Evolutionary conservation across 1,140 invertebrate genomes (phyloP), one percentile per base, ranked within the genome.

Genomic region (Trachymyrmex cornetzi): DNA sequence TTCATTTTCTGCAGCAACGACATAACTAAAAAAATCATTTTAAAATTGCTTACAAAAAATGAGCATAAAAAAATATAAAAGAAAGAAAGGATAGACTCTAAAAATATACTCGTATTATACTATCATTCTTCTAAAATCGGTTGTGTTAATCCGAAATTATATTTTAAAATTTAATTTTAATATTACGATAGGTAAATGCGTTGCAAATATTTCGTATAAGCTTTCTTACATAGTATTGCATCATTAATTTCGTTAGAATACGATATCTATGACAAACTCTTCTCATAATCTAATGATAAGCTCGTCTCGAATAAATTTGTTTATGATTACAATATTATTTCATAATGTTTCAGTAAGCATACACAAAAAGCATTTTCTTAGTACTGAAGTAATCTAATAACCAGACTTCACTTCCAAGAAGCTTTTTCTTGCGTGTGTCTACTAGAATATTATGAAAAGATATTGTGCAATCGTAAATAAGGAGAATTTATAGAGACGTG

Each of bases 401-500:
- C 27, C 30, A 22, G 4, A 57, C n/a, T 67, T 67, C 64, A 57
- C n/a, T 67, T 67, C 64, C n/a, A 14, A 67, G 64, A 67, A 67
- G 64, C 4, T 22, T 16, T 55, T 74, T 57, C 19, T 74, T 34
- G 7, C 11, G 11, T 34, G 14, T 22, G 6, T 38, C 50, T 74
- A 34, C 11, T 74, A 57, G 53, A 57, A 74, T 57, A 22, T 57
- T 74, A 27, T 3, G 12, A 74, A 57, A 57, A 12, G 30, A 57
- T 57, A 74, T 57, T 34, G 9, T 7, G 53, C 50, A n/a, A 74
- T 74, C 1, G 27, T 74, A 34, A 74, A 74, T 74, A 74, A 57
- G 11, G 19, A 55, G 9, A 72, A 55, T 72, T 53, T 30, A 7
- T 19, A 16, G 53, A 57, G 0, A 4, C 27, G 19, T 57, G 12